Evolutionary conservation across 2,113 vertebrate species (phyloP).

Genomic region (Alligator sinensis): DNA sequence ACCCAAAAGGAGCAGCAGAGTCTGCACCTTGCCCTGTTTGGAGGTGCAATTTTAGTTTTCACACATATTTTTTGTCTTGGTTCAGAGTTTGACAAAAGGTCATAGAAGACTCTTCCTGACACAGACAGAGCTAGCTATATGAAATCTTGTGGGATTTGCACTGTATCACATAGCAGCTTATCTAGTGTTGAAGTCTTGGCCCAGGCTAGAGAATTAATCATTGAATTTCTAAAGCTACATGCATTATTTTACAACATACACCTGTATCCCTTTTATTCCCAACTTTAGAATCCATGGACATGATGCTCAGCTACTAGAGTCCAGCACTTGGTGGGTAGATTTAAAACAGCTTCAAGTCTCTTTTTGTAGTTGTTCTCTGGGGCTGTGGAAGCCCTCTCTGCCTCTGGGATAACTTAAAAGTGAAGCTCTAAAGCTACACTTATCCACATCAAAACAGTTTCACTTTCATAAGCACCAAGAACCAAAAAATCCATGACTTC

Average conservation of each 20-base stretch:
- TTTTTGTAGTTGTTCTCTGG: background rate
- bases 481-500: background rate
- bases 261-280: background rate
- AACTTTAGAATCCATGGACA: background rate
- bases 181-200: background rate
- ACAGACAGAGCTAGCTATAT: background rate
- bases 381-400: background rate
- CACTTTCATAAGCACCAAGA: background rate
- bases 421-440: too few species aligned
- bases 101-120: background rate
- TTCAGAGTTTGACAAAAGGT: background rate
- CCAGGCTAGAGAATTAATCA: background rate
- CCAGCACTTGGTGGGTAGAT: background rate
- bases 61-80: background rate
- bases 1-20: background rate
- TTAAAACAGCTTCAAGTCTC: background rate
- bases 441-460: background rate
- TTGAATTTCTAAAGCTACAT: background rate
- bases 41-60: background rate
- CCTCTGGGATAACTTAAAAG: background rate
- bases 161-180: background rate
- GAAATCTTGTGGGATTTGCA: background rate
- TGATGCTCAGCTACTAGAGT: background rate
- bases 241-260: background rate
- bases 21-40: background rate